A percentile compares a stretch with the other conserved stretches of the same genome.
Evolutionary conservation across 2,113 vertebrate species (phyloP).

Genomic region (Phalacrocorax pelagicus): DNA sequence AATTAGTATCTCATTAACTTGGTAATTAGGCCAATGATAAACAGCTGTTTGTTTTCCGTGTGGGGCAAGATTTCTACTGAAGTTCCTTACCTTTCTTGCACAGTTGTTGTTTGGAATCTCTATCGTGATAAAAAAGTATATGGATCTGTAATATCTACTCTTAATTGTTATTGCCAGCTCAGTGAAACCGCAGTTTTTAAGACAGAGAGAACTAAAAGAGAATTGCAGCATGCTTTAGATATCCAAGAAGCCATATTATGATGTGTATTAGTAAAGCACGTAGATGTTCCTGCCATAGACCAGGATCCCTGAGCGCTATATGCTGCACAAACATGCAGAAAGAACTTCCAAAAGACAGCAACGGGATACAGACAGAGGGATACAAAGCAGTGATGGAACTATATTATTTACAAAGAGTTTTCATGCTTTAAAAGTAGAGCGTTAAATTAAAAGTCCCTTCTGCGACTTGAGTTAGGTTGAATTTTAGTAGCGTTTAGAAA

Average conservation of each 20-base stretch:
- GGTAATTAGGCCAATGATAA: slow-evolving; percentile 92
- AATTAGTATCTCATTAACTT: slow-evolving; percentile 94
- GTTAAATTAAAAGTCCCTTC: not conserved
- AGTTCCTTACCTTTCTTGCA: slow-evolving; percentile 74
- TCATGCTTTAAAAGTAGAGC: not conserved
- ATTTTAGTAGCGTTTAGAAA: not conserved
- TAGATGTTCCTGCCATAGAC: not conserved
- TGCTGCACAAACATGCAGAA: not conserved
- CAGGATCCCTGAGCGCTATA: not conserved
- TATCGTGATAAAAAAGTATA: slow-evolving; percentile 1
- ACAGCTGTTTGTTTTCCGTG: slow-evolving; percentile 85
- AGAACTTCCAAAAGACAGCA: not conserved
- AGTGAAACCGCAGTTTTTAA: slow-evolving; percentile 41
- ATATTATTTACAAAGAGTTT: slow-evolving; percentile 13
- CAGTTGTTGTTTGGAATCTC: slow-evolving; percentile 40
- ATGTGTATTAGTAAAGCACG: not conserved
- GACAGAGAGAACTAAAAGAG: not conserved
- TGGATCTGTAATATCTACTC: slow-evolving; percentile 20
- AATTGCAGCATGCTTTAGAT: not conserved
- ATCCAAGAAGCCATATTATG: not conserved
- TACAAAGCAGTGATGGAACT: not conserved
- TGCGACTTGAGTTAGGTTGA: not conserved
- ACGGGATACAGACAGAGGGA: not conserved
- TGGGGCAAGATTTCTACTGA: slow-evolving; percentile 70
- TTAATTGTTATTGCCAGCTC: slow-evolving; percentile 51